These are phyloP conservation scores for Notothenia rossii DNA, from an alignment of 2,113 vertebrate species.

Conservation along the genomic window DNA sequence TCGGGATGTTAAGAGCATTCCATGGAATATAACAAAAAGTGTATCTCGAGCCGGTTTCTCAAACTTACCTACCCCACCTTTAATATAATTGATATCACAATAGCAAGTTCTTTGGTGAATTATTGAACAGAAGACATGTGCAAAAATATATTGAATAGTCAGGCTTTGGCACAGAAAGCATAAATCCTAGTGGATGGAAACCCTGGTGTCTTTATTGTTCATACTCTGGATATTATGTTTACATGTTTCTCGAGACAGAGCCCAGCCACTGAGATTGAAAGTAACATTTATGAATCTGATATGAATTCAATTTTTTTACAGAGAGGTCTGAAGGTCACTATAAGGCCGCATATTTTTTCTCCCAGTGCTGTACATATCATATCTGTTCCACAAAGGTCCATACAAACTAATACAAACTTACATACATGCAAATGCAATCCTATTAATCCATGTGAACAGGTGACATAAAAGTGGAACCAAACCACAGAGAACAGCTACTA, in stretches of 20 bases:
- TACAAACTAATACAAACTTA: background rate
- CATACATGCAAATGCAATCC: conserved; percentile 13
- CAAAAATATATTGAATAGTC: background rate
- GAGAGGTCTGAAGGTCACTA: background rate
- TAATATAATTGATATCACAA: conserved; percentile 22
- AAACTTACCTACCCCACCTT: too few species aligned
- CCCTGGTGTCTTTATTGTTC: conserved; percentile 22
- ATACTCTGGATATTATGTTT: conserved; percentile 53
- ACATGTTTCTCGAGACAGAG: conserved; percentile 37
- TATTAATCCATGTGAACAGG: conserved; percentile 19
- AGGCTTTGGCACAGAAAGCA: conserved; percentile 5
- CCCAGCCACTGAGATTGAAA: conserved; percentile 3
- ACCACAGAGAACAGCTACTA: background rate
- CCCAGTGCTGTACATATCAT: background rate
- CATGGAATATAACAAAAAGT: too few species aligned
- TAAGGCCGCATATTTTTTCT: background rate
- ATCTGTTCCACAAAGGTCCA: background rate
- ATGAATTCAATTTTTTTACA: conserved; percentile 8
- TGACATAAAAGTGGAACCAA: background rate
- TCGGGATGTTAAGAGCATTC: too few species aligned
- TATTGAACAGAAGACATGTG: background rate
- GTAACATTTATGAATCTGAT: conserved; percentile 12
- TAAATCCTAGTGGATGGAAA: conserved; percentile 14
- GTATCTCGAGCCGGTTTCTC: too few species aligned
- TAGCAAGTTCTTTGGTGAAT: background rate